Evolutionary conservation across 2,797 vertebrate species (phyloP).

Genomic region (Merluccius polli): DNA sequence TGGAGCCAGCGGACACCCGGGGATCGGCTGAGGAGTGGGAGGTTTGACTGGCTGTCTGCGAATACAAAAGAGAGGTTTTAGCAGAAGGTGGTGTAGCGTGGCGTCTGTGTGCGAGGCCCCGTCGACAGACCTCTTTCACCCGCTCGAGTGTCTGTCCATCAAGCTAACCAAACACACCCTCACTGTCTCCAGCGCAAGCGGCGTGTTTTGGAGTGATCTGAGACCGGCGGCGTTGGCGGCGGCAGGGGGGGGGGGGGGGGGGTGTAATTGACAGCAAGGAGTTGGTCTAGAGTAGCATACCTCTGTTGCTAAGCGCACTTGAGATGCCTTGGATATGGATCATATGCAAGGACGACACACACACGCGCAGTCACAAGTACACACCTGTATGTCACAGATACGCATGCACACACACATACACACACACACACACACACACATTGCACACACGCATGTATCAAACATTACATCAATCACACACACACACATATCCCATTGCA

Average conservation of each 20-base stretch:
- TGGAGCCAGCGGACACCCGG: conserved; percentile 31
- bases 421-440: conserved; percentile 10
- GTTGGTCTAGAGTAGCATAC: conserved; percentile 31
- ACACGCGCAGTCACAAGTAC: not conserved
- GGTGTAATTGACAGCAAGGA: conserved; percentile 37
- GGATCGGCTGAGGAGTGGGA: conserved; percentile 52
- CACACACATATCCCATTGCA: conserved; percentile 15
- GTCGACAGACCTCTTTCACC: conserved; percentile 59
- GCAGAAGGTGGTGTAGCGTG: conserved; percentile 62
- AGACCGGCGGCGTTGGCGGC: conserved; percentile 36
- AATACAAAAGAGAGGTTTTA: conserved; percentile 57
- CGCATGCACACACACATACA: not conserved
- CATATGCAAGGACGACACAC: conserved; percentile 31
- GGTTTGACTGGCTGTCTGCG: conserved; percentile 46
- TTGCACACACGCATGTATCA: not conserved
- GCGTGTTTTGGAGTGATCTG: conserved; percentile 64
- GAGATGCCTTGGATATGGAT: conserved; percentile 47
- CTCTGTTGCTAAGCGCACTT: conserved; percentile 14
- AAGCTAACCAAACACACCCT: conserved; percentile 62
- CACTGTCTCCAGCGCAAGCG: conserved; percentile 65
- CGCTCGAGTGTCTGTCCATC: conserved; percentile 72
- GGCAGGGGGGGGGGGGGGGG: too few species aligned
- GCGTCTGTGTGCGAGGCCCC: conserved; percentile 55
- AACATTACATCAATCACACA: not conserved
- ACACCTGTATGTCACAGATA: conserved; percentile 16